Evolutionary conservation across 2,797 vertebrate species (phyloP), one percentile per base, ranked within the genome.

Genomic region (Enoplosus armatus): DNA sequence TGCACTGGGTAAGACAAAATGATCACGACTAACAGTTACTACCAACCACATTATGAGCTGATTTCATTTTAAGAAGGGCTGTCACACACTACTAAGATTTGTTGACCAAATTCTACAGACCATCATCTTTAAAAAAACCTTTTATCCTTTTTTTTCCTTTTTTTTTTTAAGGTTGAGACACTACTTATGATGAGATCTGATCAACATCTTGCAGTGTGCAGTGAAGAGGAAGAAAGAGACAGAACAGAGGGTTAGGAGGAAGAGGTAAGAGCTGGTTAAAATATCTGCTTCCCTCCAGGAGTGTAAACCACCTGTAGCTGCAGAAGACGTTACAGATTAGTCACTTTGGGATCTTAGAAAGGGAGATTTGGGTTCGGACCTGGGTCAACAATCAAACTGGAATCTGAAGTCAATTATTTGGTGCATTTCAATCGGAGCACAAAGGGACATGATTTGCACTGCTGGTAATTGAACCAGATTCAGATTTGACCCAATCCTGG

Each of bases 261-360:
- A 59, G 64, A 61, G 41, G 37, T 33, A n/a, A 64, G 0, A 72
- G 65, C n/a, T 37, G 75, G 72, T 85, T 85, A 82, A 43, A 0
- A 59, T 48, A 3, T 43, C 72, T 75, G 84, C 72, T 65, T 74
- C 63, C 75, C 29, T 74, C 62, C 77, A 77, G 86, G 77, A 82
- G 60, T 0, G 29, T 37, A 56, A 84, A 88, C 71, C 65, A 54
- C 84, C 90, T 89, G 81, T 61, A 18, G 83, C 79, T 24, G 54
- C 77, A 79, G 79, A 87, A 84, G 39, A 80, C 31, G 58, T 86
- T 61, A 72, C 71, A 77, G 61, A 31, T 83, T 77, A 82, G 86
- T 87, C 0, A 12, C 39, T 78, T 41, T 1, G 9, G 85, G 63
- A 75, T 31, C 5, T 67, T 16, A 43, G 63, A 70, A 29, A 59